Evolutionary conservation across 1,140 invertebrate species (phyloP).

Genomic region (roundworm (Caenorhabditis elegans)): WBcel235 BX284604.4:7424501-7425000

Average conservation of each 20-base stretch:
- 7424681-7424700: neutral
- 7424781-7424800: conserved; percentile 10
- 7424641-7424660: conserved; percentile 20
- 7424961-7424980: conserved; percentile 21
- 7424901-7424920: conserved; percentile 25
- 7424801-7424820: neutral
- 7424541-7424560: conserved; percentile 28
- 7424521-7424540: conserved; percentile 29
- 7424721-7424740: conserved; percentile 18
- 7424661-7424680: neutral
- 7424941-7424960: conserved; percentile 17
- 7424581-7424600: conserved; percentile 20
- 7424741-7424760: conserved; percentile 1
- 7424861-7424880: conserved; percentile 4
- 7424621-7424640: neutral
- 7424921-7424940: conserved; percentile 37
- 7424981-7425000: neutral
- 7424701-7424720: neutral
- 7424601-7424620: neutral
- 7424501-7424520: conserved; percentile 32
- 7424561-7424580: conserved; percentile 30
- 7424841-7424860: conserved; percentile 2
- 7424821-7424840: no score
- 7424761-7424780: conserved; percentile 24
- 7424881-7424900: neutral